A percentile compares a stretch with the other conserved stretches of the same genome.
Conservation (phyloP, 2,888 invertebrate species). For the Ptycholaimellus sp. region DNA sequence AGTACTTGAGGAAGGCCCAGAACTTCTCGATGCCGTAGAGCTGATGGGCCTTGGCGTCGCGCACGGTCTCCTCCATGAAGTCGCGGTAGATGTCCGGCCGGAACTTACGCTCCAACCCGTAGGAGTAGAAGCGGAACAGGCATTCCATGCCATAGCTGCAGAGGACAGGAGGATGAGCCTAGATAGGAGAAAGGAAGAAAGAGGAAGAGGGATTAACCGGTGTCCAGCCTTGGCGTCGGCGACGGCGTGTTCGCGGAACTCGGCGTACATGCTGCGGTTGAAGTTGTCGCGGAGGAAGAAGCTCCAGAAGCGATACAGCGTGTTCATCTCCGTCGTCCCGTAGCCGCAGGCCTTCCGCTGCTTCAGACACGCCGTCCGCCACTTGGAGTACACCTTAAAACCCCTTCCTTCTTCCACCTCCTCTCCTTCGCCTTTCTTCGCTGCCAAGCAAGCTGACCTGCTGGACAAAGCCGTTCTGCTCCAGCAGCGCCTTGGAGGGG, state of each 20-base stretch:
- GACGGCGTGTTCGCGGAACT: slow-evolving; percentile 67
- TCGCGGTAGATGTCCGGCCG: slow-evolving; percentile 77
- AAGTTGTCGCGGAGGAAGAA: slow-evolving; percentile 95
- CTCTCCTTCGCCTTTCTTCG: too few species aligned
- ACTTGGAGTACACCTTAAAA: slow-evolving; percentile 60
- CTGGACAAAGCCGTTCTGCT: slow-evolving; percentile 90
- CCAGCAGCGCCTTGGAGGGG: slow-evolving; percentile 72
- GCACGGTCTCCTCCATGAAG: slow-evolving; percentile 44
- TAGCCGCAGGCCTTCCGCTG: slow-evolving; percentile 74
- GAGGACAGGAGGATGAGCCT: not conserved
- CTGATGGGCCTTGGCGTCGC: slow-evolving; percentile 40
- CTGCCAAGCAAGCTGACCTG: slow-evolving; percentile 33
- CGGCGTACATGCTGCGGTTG: slow-evolving; percentile 88
- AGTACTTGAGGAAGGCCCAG: slow-evolving; percentile 89
- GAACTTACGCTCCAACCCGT: slow-evolving; percentile 85
- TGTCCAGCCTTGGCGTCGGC: slow-evolving; percentile 75
- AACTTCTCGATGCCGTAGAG: slow-evolving; percentile 94
- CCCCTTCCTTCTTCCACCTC: too few species aligned
- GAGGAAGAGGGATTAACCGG: slow-evolving; percentile 43
- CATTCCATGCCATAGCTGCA: slow-evolving; percentile 38
- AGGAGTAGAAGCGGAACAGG: slow-evolving; percentile 81
- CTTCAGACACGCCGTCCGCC: slow-evolving; percentile 71
- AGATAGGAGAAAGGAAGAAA: not conserved
- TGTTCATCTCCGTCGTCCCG: slow-evolving; percentile 97
- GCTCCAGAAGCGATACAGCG: slow-evolving; percentile 95